Conservation (phyloP, 2,113 vertebrate species). For the Pitta sordida region DNA sequence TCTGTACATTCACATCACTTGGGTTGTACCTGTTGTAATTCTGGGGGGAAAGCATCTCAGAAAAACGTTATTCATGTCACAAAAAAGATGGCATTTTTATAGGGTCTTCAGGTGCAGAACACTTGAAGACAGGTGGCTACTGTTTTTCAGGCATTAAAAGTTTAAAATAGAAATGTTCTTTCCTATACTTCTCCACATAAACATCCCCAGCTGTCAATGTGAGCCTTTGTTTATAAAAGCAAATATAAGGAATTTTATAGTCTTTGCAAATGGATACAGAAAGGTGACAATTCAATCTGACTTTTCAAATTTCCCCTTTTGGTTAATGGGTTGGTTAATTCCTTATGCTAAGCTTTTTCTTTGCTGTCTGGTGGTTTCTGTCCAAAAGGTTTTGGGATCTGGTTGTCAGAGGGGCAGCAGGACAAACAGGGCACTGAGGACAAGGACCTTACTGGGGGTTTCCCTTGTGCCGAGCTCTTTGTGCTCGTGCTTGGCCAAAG, state of each 20-base stretch:
- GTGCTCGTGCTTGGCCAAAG: neutral
- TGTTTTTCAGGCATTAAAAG: neutral
- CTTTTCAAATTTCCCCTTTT: neutral
- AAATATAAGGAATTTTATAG: neutral
- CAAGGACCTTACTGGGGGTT: neutral
- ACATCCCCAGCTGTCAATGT: neutral
- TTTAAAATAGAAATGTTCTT: neutral
- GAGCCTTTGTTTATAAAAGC: neutral
- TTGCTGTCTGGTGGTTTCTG: neutral
- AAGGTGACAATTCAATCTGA: neutral
- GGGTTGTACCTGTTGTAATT: neutral
- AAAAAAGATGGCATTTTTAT: neutral
- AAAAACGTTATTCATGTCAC: neutral
- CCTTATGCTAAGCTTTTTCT: neutral
- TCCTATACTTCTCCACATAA: neutral
- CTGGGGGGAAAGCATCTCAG: neutral
- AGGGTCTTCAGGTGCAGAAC: neutral
- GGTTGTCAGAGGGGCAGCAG: neutral
- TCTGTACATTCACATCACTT: neutral
- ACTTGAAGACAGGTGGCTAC: neutral
- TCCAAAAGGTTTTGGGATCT: fast-evolving
- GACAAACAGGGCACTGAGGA: neutral
- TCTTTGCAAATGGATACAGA: neutral
- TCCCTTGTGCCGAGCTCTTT: neutral
- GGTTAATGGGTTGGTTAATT: neutral